Base-by-base conservation (phyloP, 2,797 vertebrate genomes). In the Gymnoscopelus braueri region DNA sequence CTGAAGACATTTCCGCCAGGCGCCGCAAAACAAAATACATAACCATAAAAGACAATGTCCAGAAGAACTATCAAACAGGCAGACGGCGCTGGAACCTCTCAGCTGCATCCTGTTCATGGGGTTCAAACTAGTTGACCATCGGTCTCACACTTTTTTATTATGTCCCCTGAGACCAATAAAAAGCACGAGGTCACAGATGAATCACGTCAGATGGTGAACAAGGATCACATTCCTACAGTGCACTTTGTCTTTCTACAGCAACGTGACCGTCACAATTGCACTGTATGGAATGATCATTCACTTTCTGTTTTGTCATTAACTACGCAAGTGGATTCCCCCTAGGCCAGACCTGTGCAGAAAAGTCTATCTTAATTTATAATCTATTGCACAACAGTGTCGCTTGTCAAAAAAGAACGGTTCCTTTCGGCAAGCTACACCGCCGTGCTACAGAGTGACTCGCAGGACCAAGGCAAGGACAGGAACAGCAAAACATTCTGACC, bases 101-200 rank as follows among this genome's bases (percentile, higher is more conserved):
- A 94, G 93, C 94, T 93, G 93, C 91, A 91, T 94, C 94, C 93
- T 92, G 92, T 93, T 89, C 79, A 73, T 67, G 80, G 69, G 61
- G 78, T 69, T 75, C 79, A 71, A 78, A 71, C 54, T 56, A 82
- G 88, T 87, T 91, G 82, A 83, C 75, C 77, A 83, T 19, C 19
- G 81, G 79, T 88, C 78, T 78, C 56, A 76, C 68, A 80, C 82
- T 69, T 78, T 72, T 84, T 88, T 77, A 89, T 89, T 75, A 47
- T 11, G 9, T 91, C 91, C 88, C 90, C 13, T 2, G 65, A 83
- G 91, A 79, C 78, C 57, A 65, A 74, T 90, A 60, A 79, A 84
- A 75, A 26, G 59, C 50, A 19, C 74, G 70, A 80, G 84, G 81
- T 89, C 84, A 87, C 82, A 83, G 53, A 48, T 57, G 55, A 89